Base-by-base conservation (phyloP, 1,140 invertebrate species). In the Phortica variegata region DNA sequence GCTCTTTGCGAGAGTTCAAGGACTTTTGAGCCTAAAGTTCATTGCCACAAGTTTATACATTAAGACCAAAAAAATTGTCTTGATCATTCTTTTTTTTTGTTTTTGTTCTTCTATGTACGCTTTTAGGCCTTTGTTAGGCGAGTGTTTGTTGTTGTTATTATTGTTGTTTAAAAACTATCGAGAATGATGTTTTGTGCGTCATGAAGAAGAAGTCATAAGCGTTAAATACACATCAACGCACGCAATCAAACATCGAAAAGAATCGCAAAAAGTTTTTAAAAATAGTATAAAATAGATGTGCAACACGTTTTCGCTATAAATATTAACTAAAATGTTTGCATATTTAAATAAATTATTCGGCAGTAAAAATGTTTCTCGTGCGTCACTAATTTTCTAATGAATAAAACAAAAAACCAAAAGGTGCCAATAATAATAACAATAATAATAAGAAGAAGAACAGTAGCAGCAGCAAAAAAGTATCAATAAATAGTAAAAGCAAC, bases 41-140 rank as follows among this genome's bases (percentile, higher is more conserved):
- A 63, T 68, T 68, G 63, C 62, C 63, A 68, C 57, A 54, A 63
- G 63, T 58, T 68, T 60, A n/a, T n/a, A 63, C 54, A 63, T 55
- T 63, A 58, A 53, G 54, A 60, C 58, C 58, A 68, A 36, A 56
- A 61, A n/a, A n/a, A n/a, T n/a, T n/a, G n/a, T n/a, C n/a, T n/a
- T n/a, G n/a, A 47, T 47, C 26, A 12, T 29, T 29, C 6, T 29
- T 53, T 38, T n/a, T 47, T 58, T 34, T 45, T 40, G 12, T 34
- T 17, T 20, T 34, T 34, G 8, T 34, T 34, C 4, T 4, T 7
- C 12, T 15, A 6, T n/a, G 33, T 34, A 15, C 13, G 4, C 33
- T 7, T 34, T 34, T n/a, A 10, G 12, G 33, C 33, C 33, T 34
- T 34, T 34, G 12, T 15, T 34, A 6, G 16, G 33, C 33, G 10